phyloP scores from a whole-genome alignment of 2,113 vertebrate species.

The Nannospalax galili region DNA sequence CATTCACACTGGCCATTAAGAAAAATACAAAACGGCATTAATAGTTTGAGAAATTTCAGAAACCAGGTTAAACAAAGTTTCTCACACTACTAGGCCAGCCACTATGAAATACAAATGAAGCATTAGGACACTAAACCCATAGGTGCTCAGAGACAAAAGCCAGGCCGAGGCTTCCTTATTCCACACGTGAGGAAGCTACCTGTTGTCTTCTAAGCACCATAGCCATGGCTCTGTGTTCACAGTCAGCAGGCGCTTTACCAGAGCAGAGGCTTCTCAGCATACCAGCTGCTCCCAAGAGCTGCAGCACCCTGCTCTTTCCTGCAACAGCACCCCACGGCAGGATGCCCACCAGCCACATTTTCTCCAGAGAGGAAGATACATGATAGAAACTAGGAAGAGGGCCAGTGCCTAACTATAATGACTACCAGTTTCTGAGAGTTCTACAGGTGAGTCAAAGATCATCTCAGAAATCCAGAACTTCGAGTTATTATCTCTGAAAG shows the following conservation, averaged over 20 bases:
- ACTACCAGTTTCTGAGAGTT: background rate
- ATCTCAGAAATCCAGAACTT: background rate
- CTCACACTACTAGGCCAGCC: accelerated
- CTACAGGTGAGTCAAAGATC: background rate
- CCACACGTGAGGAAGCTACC: accelerated
- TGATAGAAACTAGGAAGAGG: background rate
- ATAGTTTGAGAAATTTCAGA: background rate
- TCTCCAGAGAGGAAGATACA: background rate
- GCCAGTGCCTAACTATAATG: background rate
- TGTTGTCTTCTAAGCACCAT: accelerated
- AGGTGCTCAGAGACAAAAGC: background rate
- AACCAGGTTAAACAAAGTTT: background rate
- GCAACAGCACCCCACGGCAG: accelerated
- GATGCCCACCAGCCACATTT: background rate
- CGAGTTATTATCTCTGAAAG: background rate
- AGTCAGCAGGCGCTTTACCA: accelerated
- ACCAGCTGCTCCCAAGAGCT: background rate
- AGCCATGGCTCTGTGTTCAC: accelerated
- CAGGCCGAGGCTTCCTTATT: background rate
- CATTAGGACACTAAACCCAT: accelerated
- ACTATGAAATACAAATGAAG: accelerated
- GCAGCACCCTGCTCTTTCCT: accelerated
- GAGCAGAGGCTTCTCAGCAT: background rate
- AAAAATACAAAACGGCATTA: no score
- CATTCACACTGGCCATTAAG: no score